Evolutionary conservation across 2,113 vertebrate species (phyloP).

Genomic region (Hippocampus abdominalis): DNA sequence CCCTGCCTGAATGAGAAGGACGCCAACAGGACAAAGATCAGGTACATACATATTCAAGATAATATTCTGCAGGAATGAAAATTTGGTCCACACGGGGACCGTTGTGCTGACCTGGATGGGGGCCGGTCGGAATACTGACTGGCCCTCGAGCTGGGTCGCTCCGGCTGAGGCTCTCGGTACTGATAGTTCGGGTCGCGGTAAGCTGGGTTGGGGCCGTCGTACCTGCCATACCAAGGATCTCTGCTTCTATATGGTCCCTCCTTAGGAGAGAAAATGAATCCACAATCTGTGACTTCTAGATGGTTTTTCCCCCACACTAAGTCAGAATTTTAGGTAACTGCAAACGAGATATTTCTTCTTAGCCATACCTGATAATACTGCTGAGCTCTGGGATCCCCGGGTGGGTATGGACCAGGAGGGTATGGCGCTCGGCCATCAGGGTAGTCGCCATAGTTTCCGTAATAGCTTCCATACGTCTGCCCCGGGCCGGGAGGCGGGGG

Average conservation of each 20-base stretch:
- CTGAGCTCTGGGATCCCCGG: constrained; percentile 77
- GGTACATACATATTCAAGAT: not conserved
- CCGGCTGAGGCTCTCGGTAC: constrained; percentile 78
- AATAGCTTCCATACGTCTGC: constrained; percentile 65
- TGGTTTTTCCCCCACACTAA: not conserved
- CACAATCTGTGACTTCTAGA: not conserved
- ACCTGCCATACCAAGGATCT: constrained; percentile 78
- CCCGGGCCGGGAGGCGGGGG: constrained; percentile 50
- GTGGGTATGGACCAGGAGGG: constrained; percentile 69
- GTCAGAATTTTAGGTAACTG: not conserved
- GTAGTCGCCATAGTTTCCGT: constrained; percentile 77
- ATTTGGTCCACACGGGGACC: not conserved
- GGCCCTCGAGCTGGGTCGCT: constrained; percentile 82
- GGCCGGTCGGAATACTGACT: constrained; percentile 93
- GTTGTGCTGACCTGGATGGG: constrained; percentile 75
- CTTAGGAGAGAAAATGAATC: constrained; percentile 21
- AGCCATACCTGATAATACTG: constrained; percentile 84
- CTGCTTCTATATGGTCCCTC: constrained; percentile 76
- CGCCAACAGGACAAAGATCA: constrained; percentile 6
- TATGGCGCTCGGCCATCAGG: constrained; percentile 70
- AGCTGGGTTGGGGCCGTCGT: constrained; percentile 62
- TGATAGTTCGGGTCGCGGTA: constrained; percentile 76
- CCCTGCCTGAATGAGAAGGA: constrained; percentile 73
- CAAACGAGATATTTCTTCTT: not conserved
- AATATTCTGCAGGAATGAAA: not conserved